Conservation (phyloP, 2,113 vertebrate genomes). For the Rhinolophus sinicus region DNA sequence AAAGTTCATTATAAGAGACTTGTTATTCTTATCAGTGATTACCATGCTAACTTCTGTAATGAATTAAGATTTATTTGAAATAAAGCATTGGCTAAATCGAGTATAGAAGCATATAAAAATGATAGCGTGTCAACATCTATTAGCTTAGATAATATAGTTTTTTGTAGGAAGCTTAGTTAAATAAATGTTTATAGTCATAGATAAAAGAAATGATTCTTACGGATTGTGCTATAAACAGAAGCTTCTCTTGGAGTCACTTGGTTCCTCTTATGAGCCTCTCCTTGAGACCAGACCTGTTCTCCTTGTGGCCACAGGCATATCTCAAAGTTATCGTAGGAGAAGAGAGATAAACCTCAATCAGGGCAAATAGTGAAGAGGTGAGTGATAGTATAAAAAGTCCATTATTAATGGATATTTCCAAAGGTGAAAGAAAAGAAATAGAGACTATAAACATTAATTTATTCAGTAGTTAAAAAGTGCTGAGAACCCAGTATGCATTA, state of each 20-base stretch:
- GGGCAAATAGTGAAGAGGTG: slow-evolving; percentile 5
- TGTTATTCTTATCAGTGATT: background rate
- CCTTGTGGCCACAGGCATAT: background rate
- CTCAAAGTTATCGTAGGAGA: background rate
- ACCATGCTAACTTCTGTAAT: background rate
- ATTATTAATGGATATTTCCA: slow-evolving; percentile 4
- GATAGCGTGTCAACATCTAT: background rate
- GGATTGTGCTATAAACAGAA: background rate
- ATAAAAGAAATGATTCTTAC: slow-evolving; percentile 50
- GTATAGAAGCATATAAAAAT: background rate
- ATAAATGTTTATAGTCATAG: background rate
- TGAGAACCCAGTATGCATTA: background rate
- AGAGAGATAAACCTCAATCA: background rate
- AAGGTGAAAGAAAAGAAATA: slow-evolving; percentile 31
- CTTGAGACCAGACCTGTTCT: background rate
- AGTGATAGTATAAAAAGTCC: background rate
- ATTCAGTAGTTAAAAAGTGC: slow-evolving; percentile 20
- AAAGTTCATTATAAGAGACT: background rate
- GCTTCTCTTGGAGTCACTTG: background rate
- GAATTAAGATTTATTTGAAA: slow-evolving; percentile 39
- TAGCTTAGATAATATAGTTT: slow-evolving; percentile 23
- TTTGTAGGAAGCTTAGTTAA: slow-evolving; percentile 41
- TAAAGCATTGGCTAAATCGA: slow-evolving; percentile 12
- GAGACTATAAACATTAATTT: slow-evolving; percentile 40
- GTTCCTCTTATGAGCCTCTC: background rate